Evolutionary conservation across 2,888 invertebrate species (phyloP).

Genomic region (Conistra vaccinii): DNA sequence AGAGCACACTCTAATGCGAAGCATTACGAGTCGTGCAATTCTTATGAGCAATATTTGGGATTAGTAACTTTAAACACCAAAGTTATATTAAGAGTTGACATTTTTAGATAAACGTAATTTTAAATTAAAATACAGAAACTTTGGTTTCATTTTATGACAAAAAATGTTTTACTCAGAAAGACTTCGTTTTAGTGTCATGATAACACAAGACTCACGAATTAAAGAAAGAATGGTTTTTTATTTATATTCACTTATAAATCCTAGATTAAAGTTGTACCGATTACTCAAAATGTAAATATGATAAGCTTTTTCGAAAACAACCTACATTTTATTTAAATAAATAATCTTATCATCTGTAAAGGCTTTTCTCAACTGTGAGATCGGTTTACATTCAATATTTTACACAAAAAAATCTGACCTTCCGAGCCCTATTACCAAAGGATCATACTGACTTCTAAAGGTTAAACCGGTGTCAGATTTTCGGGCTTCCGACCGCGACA

Average conservation of each 20-base stretch:
- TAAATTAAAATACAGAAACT: slow-evolving; percentile 12
- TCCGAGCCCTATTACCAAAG: slow-evolving; percentile 22
- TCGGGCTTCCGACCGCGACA: neutral
- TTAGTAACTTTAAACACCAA: neutral
- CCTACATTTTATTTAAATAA: neutral
- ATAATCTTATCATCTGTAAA: neutral
- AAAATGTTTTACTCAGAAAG: slow-evolving; percentile 5
- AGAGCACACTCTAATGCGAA: too few species aligned
- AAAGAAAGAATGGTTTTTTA: neutral
- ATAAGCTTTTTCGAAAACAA: neutral
- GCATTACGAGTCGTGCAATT: too few species aligned
- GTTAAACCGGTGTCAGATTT: slow-evolving; percentile 36
- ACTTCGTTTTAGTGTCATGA: slow-evolving; percentile 7
- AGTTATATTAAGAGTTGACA: neutral
- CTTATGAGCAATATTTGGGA: neutral
- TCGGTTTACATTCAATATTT: slow-evolving; percentile 16
- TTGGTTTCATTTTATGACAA: slow-evolving; percentile 13
- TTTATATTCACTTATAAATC: neutral
- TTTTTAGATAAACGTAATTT: neutral
- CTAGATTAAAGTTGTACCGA: slow-evolving; percentile 10
- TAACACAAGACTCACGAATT: slow-evolving; percentile 5
- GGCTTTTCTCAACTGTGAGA: neutral
- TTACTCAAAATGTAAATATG: neutral
- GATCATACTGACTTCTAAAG: slow-evolving; percentile 18
- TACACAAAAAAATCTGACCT: slow-evolving; percentile 6